phyloP scores from a whole-genome alignment of 1,140 invertebrate genomes.

The Drosophila setifemur region DNA sequence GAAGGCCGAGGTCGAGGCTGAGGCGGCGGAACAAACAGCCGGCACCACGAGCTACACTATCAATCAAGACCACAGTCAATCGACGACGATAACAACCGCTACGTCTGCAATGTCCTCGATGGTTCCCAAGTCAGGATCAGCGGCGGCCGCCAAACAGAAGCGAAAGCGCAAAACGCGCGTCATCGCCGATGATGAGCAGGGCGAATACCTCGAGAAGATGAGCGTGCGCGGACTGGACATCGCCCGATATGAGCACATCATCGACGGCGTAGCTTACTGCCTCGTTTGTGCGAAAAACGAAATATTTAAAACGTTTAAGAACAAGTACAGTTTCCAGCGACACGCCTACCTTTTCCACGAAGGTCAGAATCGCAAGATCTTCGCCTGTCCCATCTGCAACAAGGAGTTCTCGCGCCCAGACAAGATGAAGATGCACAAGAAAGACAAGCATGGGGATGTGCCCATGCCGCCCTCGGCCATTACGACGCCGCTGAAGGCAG shows the following conservation, averaged over 20 bases:
- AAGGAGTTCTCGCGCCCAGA: slow-evolving; percentile 95
- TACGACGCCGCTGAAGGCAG: slow-evolving; percentile 53
- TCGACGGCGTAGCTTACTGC: slow-evolving; percentile 94
- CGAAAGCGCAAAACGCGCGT: slow-evolving; percentile 88
- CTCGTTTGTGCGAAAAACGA: slow-evolving; percentile 94
- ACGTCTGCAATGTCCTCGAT: slow-evolving; percentile 20
- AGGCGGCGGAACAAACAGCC: slow-evolving; percentile 51
- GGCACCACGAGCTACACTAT: slow-evolving; percentile 58
- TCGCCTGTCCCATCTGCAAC: slow-evolving; percentile 94
- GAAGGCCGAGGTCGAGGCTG: slow-evolving; percentile 60
- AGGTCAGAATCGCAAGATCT: slow-evolving; percentile 94
- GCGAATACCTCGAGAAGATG: slow-evolving; percentile 94
- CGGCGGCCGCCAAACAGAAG: slow-evolving; percentile 83
- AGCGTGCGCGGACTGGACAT: slow-evolving; percentile 93
- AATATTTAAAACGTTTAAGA: slow-evolving; percentile 95
- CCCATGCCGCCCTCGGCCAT: slow-evolving; percentile 48
- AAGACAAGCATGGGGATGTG: slow-evolving; percentile 88
- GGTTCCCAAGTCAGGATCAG: slow-evolving; percentile 50
- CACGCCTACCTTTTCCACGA: slow-evolving; percentile 96
- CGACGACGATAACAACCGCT: not conserved
- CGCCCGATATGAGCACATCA: slow-evolving; percentile 93
- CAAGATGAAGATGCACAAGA: slow-evolving; percentile 97
- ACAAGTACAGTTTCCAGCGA: slow-evolving; percentile 96
- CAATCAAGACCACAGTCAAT: slow-evolving; percentile 37
- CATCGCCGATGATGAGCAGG: slow-evolving; percentile 91